These are phyloP conservation scores for Iphiclides podalirius DNA, from an alignment of 2,888 invertebrate species.

Conservation along the genomic window DNA sequence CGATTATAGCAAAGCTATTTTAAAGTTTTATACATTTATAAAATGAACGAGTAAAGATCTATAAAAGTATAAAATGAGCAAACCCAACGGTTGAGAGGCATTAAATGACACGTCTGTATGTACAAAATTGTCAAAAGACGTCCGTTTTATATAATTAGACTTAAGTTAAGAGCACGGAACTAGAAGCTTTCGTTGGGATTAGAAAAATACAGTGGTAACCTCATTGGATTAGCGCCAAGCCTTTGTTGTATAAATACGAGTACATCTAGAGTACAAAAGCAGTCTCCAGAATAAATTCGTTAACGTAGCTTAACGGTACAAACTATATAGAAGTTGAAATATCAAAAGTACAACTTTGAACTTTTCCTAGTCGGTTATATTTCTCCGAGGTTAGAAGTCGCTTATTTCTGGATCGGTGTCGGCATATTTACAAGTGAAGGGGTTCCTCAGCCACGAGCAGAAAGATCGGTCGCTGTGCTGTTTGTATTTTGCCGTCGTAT, in stretches of 20 bases:
- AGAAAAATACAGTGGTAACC: conserved; percentile 77
- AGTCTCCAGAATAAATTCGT: conserved; percentile 82
- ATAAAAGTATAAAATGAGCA: conserved; percentile 77
- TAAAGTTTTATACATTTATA: conserved; percentile 30
- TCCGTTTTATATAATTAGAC: conserved; percentile 32
- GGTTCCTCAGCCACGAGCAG: conserved; percentile 87
- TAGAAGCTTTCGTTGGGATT: conserved; percentile 57
- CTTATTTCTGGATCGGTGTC: conserved; percentile 85
- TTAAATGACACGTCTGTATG: conserved; percentile 55
- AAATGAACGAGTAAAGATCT: conserved; percentile 44
- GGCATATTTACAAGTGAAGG: conserved; percentile 88
- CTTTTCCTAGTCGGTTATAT: conserved; percentile 26
- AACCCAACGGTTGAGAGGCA: conserved; percentile 44
- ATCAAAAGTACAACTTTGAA: conserved; percentile 35
- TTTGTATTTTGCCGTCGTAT: conserved; percentile 82
- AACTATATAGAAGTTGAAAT: conserved; percentile 50
- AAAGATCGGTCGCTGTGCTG: conserved; percentile 86
- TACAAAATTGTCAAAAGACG: conserved; percentile 47
- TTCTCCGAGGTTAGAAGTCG: conserved; percentile 71
- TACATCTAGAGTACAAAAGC: conserved; percentile 77
- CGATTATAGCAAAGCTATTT: conserved; percentile 41
- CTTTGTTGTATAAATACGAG: conserved; percentile 64
- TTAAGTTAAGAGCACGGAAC: conserved; percentile 51
- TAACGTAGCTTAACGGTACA: conserved; percentile 76
- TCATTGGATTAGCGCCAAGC: conserved; percentile 65